Evolutionary conservation across 2,113 vertebrate genomes (phyloP).

Genomic region (Grantiella picta): DNA sequence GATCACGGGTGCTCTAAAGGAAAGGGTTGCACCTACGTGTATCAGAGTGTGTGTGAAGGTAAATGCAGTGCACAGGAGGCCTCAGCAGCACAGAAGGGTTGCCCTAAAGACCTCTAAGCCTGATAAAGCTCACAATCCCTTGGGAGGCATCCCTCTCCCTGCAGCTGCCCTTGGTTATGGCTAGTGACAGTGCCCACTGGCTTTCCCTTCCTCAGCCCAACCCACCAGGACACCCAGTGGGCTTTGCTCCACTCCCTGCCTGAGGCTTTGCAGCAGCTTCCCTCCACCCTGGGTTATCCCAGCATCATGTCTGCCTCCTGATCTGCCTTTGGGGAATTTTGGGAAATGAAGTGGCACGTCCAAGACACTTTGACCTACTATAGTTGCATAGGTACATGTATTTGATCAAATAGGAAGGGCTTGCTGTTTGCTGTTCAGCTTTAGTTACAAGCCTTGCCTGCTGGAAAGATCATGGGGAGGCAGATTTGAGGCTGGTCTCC

Average conservation of each 20-base stretch:
- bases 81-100: not conserved
- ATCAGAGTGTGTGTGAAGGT: not conserved
- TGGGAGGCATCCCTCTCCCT: not conserved
- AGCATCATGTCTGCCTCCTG: not conserved
- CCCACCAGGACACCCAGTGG: not conserved
- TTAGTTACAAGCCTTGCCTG: not conserved
- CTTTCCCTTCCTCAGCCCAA: not conserved
- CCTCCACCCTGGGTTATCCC: not conserved
- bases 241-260: not conserved
- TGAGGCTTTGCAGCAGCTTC: not conserved
- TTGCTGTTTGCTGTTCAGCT: not conserved
- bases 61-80: not conserved
- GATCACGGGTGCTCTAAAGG: rapidly evolving
- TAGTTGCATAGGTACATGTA: not conserved
- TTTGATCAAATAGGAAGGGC: not conserved
- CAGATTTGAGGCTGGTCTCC: not conserved
- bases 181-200: rapidly evolving
- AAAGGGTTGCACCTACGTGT: not conserved
- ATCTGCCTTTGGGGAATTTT: not conserved
- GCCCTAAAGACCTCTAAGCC: not conserved
- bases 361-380: not conserved
- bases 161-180: not conserved
- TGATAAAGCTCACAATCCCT: not conserved
- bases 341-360: not conserved
- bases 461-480: not conserved